phyloP scores from a whole-genome alignment of 2,113 vertebrate genomes.

The Actinemys pallida region DNA sequence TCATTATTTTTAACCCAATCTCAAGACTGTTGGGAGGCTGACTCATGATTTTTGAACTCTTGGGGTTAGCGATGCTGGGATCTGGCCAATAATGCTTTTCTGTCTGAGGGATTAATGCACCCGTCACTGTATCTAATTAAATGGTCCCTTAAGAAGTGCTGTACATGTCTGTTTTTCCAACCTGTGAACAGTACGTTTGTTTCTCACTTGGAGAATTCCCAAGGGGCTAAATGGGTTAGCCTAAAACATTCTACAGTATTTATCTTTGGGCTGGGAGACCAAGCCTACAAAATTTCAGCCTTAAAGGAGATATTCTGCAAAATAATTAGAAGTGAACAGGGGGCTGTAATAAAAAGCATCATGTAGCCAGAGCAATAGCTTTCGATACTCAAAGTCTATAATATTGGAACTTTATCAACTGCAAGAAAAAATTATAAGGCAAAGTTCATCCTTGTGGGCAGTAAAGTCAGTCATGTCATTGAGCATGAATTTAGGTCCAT shows the following conservation, averaged over 20 bases:
- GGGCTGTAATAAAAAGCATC: not conserved
- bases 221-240: not conserved
- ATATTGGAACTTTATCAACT: not conserved
- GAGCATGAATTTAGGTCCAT: not conserved
- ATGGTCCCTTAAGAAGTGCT: not conserved
- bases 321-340: not conserved
- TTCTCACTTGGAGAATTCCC: rapidly evolving
- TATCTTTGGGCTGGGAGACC: not conserved
- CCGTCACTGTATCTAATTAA: not conserved
- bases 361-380: not conserved
- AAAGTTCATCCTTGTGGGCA: not conserved
- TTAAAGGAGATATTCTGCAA: not conserved
- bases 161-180: not conserved
- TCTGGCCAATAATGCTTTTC: not conserved
- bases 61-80: not conserved
- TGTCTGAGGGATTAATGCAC: not conserved
- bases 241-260: not conserved
- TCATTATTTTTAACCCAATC: not conserved
- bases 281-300: not conserved
- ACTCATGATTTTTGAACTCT: not conserved
- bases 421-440: not conserved
- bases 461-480: not conserved
- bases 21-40: not conserved
- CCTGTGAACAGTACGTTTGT: not conserved
- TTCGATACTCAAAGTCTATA: not conserved